Evolutionary conservation across 2,888 invertebrate genomes (phyloP).

Genomic region (Salpingus planirostris): DNA sequence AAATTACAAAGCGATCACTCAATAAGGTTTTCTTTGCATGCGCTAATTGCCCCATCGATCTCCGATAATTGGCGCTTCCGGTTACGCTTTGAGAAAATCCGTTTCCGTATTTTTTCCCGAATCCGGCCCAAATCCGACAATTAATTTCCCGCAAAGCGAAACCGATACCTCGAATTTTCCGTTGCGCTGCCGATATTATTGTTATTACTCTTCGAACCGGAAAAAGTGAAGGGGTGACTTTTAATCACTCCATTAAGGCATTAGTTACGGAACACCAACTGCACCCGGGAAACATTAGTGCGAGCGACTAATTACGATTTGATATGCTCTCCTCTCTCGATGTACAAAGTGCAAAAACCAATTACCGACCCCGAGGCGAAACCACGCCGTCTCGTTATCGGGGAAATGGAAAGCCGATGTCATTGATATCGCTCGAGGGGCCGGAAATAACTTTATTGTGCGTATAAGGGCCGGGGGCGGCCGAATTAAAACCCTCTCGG

Average conservation of each 20-base stretch:
- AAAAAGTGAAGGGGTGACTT: too few relatives aligned
- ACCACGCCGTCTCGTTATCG: constrained; percentile 18
- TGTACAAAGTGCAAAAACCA: constrained; percentile 21
- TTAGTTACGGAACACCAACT: too few relatives aligned
- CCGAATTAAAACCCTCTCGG: constrained; percentile 19
- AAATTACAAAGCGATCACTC: constrained; percentile 18
- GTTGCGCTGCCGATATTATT: too few relatives aligned
- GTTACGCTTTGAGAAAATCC: too few relatives aligned
- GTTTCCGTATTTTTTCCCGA: too few relatives aligned
- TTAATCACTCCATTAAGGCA: too few relatives aligned
- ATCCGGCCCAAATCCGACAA: too few relatives aligned
- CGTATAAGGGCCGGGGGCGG: constrained; percentile 17
- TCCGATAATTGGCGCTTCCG: too few relatives aligned
- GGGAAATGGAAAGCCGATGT: constrained; percentile 30
- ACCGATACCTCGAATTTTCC: too few relatives aligned
- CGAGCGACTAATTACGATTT: constrained; percentile 6
- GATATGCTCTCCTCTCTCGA: constrained; percentile 6
- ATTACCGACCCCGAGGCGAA: constrained; percentile 17
- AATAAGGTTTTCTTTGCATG: constrained; percentile 15
- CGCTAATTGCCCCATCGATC: constrained; percentile 14
- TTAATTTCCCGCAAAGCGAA: too few relatives aligned
- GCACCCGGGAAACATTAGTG: too few relatives aligned
- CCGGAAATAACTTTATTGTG: constrained; percentile 31
- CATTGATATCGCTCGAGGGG: constrained; percentile 30
- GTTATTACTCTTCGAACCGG: too few relatives aligned